A percentile compares a stretch with the other conserved stretches of the same genome.
phyloP scores from a whole-genome alignment of 2,113 vertebrate species.

The Onychorhynchus coronatus region DNA sequence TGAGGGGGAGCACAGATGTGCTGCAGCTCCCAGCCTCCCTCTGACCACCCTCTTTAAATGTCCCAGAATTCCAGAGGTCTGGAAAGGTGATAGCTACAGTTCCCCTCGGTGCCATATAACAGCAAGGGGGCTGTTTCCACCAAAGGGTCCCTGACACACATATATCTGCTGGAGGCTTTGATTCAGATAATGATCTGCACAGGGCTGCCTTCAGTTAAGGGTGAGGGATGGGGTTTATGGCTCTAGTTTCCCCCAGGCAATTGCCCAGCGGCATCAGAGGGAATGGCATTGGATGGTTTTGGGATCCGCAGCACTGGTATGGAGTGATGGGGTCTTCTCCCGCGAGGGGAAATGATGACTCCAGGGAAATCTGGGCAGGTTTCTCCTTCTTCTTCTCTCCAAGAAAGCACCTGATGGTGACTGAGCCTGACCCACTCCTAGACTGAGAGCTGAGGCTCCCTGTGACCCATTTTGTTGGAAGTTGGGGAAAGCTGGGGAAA shows the following conservation, averaged over 20 bases:
- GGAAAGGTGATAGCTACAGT: not conserved
- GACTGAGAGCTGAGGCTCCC: not conserved
- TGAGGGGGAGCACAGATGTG: not conserved
- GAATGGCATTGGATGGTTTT: not conserved
- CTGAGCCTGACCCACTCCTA: fast-evolving
- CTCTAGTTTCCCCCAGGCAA: not conserved
- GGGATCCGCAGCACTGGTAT: fast-evolving
- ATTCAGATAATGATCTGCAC: constrained; percentile 49
- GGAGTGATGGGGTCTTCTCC: not conserved
- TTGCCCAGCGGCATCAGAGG: not conserved
- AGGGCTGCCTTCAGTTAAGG: not conserved
- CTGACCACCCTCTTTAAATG: not conserved
- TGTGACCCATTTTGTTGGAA: fast-evolving
- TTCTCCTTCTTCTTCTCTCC: not conserved
- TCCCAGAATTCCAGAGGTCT: not conserved
- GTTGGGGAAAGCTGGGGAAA: not conserved
- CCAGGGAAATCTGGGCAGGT: not conserved
- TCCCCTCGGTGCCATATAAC: not conserved
- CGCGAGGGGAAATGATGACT: not conserved
- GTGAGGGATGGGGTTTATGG: constrained; percentile 28
- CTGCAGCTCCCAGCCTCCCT: not conserved
- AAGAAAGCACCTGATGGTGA: not conserved
- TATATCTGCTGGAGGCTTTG: constrained; percentile 55
- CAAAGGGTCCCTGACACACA: constrained; percentile 8
- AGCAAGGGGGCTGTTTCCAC: constrained; percentile 29